phyloP scores from a whole-genome alignment of 2,113 vertebrate genomes.

The Sturnus vulgaris region DNA sequence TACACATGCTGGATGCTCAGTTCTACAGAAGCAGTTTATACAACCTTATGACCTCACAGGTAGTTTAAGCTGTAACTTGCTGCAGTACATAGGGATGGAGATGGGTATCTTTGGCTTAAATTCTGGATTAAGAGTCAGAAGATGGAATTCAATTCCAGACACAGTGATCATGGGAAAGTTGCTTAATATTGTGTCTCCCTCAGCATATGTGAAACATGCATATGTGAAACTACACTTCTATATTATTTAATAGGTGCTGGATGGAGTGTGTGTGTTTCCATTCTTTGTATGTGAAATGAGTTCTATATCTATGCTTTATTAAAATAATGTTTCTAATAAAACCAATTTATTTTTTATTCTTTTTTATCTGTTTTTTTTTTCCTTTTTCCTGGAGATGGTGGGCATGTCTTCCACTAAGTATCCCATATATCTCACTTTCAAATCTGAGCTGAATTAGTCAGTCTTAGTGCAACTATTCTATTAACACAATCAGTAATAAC shows the following conservation, averaged over 20 bases:
- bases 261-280: not conserved
- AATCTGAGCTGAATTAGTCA: not conserved
- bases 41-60: not conserved
- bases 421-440: not conserved
- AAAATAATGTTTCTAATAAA: not conserved
- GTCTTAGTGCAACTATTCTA: not conserved
- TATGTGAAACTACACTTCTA: not conserved
- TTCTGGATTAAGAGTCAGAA: not conserved
- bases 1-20: not conserved
- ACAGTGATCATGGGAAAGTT: not conserved
- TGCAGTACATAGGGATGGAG: not conserved
- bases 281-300: not conserved
- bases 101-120: not conserved
- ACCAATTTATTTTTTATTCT: accelerated
- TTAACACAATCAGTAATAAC: not conserved
- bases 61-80: not conserved
- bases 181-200: not conserved
- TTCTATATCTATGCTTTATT: not conserved
- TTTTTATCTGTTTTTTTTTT: too few relatives aligned
- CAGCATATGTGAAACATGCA: not conserved
- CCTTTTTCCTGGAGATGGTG: accelerated
- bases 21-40: not conserved
- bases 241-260: not conserved
- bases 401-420: not conserved
- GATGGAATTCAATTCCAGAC: not conserved